Conservation (phyloP, 2,888 invertebrate species). For the Ecdyonurus torrentis region DNA sequence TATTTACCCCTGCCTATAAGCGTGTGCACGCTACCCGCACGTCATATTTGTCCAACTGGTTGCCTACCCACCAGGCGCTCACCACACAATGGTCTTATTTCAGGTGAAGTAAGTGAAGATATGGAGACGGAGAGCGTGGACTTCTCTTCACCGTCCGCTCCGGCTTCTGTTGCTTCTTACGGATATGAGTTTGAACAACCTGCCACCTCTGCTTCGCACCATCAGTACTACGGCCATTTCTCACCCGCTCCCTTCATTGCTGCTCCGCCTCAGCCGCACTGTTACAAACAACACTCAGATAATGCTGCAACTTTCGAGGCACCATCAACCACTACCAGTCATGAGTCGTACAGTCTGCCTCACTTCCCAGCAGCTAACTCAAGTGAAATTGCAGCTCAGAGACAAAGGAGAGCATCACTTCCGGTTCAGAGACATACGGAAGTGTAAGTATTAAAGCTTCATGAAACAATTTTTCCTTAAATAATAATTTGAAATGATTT, state of each 20-base stretch:
- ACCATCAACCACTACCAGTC: conserved; percentile 17
- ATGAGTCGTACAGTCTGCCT: conserved; percentile 52
- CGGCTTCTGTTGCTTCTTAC: background rate
- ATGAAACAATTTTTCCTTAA: background rate
- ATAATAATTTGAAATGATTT: no score
- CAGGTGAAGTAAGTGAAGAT: background rate
- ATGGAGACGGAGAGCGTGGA: background rate
- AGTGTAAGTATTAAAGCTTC: conserved; percentile 32
- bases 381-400: conserved; percentile 20
- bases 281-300: conserved; percentile 8
- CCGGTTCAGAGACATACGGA: conserved; percentile 68
- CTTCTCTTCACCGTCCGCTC: background rate
- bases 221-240: background rate
- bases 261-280: conserved; percentile 7
- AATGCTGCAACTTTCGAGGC: background rate
- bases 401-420: conserved; percentile 55
- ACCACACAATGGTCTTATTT: no score
- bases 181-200: conserved; percentile 20
- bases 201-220: conserved; percentile 16
- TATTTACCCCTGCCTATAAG: no score
- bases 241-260: background rate
- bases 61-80: no score
- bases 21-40: no score
- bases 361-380: conserved; percentile 33
- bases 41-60: no score